A percentile compares a stretch with the other conserved stretches of the same genome.
phyloP scores from a whole-genome alignment of 1,140 invertebrate species.

The Tetragonula clypearis region DNA sequence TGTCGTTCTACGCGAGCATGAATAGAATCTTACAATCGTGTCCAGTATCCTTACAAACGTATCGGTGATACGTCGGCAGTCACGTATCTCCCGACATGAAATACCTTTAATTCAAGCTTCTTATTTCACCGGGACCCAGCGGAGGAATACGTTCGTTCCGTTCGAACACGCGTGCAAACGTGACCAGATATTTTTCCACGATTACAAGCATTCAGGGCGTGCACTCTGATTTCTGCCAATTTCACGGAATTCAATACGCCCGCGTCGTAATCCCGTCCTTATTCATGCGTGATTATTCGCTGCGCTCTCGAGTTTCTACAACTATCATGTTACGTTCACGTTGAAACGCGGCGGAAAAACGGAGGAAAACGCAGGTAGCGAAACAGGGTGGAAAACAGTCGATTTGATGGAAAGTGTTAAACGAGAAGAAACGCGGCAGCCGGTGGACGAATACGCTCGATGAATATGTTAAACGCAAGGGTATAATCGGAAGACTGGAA shows the following conservation, averaged over 20 bases:
- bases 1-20: background rate
- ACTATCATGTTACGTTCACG: constrained; percentile 3
- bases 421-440: background rate
- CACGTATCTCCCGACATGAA: background rate
- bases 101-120: constrained; percentile 13
- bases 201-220: constrained; percentile 59
- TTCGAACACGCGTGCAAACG: constrained; percentile 48
- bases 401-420: constrained; percentile 50
- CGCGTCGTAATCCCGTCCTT: constrained; percentile 33
- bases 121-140: background rate
- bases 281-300: constrained; percentile 59
- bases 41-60: constrained; percentile 3
- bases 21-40: background rate
- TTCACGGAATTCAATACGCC: constrained; percentile 53
- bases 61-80: constrained; percentile 1
- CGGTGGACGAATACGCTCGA: constrained; percentile 22
- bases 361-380: background rate
- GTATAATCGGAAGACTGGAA: background rate
- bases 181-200: constrained; percentile 60
- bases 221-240: constrained; percentile 56
- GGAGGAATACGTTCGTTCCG: background rate
- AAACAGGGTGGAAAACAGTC: constrained; percentile 48
- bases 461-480: constrained; percentile 25
- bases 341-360: background rate
- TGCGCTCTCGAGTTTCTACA: background rate